A percentile compares a stretch with the other conserved stretches of the same genome.
Evolutionary conservation across 2,888 invertebrate genomes (phyloP).

Genomic region (Pardosa pseudoannulata): DNA sequence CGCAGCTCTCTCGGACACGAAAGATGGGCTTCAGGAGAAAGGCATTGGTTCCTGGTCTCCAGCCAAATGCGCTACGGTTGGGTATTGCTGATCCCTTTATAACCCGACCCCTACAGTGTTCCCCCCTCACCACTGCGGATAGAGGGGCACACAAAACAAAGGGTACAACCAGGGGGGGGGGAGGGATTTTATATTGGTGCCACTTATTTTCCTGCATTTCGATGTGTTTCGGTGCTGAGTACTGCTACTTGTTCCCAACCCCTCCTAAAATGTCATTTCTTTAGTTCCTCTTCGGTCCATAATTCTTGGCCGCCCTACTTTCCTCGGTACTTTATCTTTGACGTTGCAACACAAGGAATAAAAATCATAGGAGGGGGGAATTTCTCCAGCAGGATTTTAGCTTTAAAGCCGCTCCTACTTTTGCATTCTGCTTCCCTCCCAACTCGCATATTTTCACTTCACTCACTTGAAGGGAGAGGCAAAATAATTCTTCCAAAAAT

Average conservation of each 20-base stretch:
- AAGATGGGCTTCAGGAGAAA: conserved; percentile 51
- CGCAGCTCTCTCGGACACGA: conserved; percentile 41
- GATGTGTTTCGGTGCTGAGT: conserved; percentile 33
- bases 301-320: conserved; percentile 57
- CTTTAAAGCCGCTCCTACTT: conserved; percentile 39
- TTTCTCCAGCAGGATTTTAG: conserved; percentile 31
- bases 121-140: conserved; percentile 40
- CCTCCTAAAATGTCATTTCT: conserved; percentile 34
- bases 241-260: background rate
- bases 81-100: conserved; percentile 70
- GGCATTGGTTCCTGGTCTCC: conserved; percentile 56
- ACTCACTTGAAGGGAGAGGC: background rate
- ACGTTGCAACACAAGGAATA: conserved; percentile 10
- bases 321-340: conserved; percentile 14
- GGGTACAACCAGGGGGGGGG: conserved; percentile 34
- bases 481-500: background rate
- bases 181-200: conserved; percentile 47
- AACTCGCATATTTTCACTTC: background rate
- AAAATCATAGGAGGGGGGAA: conserved; percentile 26
- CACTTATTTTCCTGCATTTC: conserved; percentile 59
- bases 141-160: conserved; percentile 63
- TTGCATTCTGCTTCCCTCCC: background rate
- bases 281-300: conserved; percentile 36
- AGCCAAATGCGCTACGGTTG: conserved; percentile 67
- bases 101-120: conserved; percentile 44